Evolutionary conservation across 2,888 invertebrate genomes (phyloP), one percentile per base, ranked within the genome.

Genomic region (Danaus chrysippus): DNA sequence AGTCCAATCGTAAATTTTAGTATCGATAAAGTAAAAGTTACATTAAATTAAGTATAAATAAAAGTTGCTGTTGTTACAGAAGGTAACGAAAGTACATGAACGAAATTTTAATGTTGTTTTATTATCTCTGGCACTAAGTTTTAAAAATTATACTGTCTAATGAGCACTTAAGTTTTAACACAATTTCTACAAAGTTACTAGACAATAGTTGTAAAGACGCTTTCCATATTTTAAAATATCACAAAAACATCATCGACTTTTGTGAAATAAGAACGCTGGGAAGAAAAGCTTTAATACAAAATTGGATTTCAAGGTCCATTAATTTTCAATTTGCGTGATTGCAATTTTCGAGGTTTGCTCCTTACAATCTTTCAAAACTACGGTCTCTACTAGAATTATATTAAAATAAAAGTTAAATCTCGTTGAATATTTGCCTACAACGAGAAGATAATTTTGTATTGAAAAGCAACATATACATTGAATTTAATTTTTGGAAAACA

Each of bases 281-380:
- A 78, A 81, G 78, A 83, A 34, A 84, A 86, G 86, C 86, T 83
- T 83, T 79, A 86, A 88, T 87, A 84, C 84, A 85, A 87, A 88
- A 89, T 89, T 88, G 89, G 87, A 89, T 89, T 87, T 88, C 80
- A 78, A 86, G 88, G 83, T 84, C 89, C 89, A 89, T 89, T 89
- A 89, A 89, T 87, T 89, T 89, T 89, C 89, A 89, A 89, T 89
- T 88, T 88, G 84, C 82, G 87, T 88, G 88, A 89, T 89, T 89
- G 89, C 88, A 87, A 87, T 89, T 87, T 89, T 86, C 85, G 84
- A 86, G 87, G 87, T 87, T 87, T 86, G 85, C 85, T 86, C 77
- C 83, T 81, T 77, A 77, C 79, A 81, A 82, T 83, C 82, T 82
- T 76, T 81, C 78, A 81, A 75, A 81, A 72, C 70, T 71, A 70